A percentile compares a stretch with the other conserved stretches of the same genome.
Conservation (phyloP, 2,113 vertebrate species). For the Spea multiplicata region DNA sequence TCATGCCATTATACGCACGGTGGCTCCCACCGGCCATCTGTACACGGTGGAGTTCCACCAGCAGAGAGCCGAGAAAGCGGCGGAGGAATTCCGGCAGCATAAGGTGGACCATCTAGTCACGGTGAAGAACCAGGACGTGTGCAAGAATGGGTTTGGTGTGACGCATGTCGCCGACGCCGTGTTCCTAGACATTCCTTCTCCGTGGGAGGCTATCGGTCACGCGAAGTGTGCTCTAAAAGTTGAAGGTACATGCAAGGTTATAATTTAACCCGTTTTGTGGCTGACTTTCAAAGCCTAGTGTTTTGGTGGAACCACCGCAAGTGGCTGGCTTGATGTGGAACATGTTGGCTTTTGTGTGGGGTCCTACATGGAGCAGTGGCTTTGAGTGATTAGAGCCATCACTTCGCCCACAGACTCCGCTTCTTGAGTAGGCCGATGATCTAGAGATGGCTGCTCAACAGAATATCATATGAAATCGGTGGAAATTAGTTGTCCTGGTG, state of each 20-base stretch:
- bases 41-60: slow-evolving; percentile 96
- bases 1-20: slow-evolving; percentile 87
- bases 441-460: too few species aligned
- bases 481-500: too few species aligned
- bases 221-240: slow-evolving; percentile 84
- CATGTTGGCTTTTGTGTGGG: too few species aligned
- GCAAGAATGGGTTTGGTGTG: slow-evolving; percentile 88
- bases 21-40: slow-evolving; percentile 89
- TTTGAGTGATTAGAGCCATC: too few species aligned
- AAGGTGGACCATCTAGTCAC: slow-evolving; percentile 86
- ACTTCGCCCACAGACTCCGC: too few species aligned
- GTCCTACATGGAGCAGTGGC: too few species aligned
- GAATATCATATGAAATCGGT: too few species aligned
- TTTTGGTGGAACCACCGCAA: too few species aligned
- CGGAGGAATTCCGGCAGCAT: slow-evolving; percentile 87
- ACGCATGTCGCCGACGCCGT: slow-evolving; percentile 80
- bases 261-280: too few species aligned
- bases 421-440: too few species aligned
- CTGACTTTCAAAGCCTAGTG: too few species aligned
- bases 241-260: slow-evolving; percentile 67
- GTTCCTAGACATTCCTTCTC: slow-evolving; percentile 93
- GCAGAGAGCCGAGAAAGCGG: slow-evolving; percentile 83
- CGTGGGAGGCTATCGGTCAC: slow-evolving; percentile 91
- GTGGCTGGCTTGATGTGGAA: too few species aligned
- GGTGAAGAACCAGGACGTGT: slow-evolving; percentile 91